phyloP scores from a whole-genome alignment of 2,797 vertebrate species.

The Siniperca obscura region DNA sequence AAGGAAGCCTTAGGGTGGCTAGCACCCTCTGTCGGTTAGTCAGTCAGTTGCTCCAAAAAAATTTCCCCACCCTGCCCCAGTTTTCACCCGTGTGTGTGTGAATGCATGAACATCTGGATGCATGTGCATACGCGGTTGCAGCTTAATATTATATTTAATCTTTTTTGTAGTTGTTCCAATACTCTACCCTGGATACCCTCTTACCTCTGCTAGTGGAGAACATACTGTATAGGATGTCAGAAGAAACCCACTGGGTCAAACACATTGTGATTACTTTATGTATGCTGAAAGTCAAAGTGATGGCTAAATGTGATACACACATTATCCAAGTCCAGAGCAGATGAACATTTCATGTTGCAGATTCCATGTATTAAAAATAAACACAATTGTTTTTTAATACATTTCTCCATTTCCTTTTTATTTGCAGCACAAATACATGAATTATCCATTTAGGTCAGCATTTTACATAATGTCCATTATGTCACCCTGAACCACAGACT shows the following conservation, averaged over 20 bases:
- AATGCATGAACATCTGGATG: too few species aligned
- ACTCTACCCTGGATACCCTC: background rate
- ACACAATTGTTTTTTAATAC: background rate
- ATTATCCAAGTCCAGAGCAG: too few species aligned
- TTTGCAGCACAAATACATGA: background rate
- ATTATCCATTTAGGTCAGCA: background rate
- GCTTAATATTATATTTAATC: background rate
- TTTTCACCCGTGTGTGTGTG: too few species aligned
- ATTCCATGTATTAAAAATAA: background rate
- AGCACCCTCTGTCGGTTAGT: too few species aligned
- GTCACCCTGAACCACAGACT: background rate
- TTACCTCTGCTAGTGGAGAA: constrained; percentile 9
- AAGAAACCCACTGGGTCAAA: background rate
- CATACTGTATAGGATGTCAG: background rate
- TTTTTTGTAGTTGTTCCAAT: too few species aligned
- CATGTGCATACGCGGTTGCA: too few species aligned
- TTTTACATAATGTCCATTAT: background rate
- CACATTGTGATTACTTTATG: background rate
- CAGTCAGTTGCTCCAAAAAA: too few species aligned
- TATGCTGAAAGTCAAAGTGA: too few species aligned
- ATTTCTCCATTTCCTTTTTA: background rate
- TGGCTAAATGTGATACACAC: too few species aligned
- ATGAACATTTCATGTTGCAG: too few species aligned
- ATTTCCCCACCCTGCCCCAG: too few species aligned
- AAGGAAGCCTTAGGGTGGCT: too few species aligned